Evolutionary conservation across 2,797 vertebrate species (phyloP).

Genomic region (Eidolon dupreanum): DNA sequence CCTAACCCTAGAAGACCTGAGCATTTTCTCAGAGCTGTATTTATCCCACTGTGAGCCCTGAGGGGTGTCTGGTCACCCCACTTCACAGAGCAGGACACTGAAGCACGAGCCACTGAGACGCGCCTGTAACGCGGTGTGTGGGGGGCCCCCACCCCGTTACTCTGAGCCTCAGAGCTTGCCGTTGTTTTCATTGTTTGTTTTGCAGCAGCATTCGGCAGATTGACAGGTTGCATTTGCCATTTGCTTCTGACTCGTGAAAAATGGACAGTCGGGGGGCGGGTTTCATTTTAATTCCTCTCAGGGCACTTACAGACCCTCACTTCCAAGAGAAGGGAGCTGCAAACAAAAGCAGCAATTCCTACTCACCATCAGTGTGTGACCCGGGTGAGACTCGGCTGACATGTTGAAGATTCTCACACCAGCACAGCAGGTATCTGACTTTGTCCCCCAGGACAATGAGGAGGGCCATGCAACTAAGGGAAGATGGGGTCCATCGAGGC

Average conservation of each 20-base stretch:
- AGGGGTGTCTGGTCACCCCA: rapidly evolving
- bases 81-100: neutral
- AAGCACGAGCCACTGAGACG: rapidly evolving
- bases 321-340: rapidly evolving
- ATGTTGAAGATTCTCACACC: rapidly evolving
- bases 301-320: neutral
- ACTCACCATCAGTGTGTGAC: rapidly evolving
- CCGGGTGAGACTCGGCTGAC: rapidly evolving
- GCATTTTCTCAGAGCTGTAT: neutral
- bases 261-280: neutral
- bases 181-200: no score
- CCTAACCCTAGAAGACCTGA: neutral
- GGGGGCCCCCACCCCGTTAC: neutral
- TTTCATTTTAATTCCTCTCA: no score
- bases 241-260: neutral
- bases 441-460: neutral
- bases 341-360: rapidly evolving
- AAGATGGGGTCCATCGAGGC: neutral
- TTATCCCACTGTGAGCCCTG: no score
- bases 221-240: neutral
- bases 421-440: neutral
- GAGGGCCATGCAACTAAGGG: rapidly evolving
- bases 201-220: rapidly evolving
- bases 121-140: rapidly evolving
- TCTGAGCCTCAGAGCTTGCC: neutral